Evolutionary conservation across 2,797 vertebrate genomes (phyloP).

Genomic region (Perdix hodgsoniae): DNA sequence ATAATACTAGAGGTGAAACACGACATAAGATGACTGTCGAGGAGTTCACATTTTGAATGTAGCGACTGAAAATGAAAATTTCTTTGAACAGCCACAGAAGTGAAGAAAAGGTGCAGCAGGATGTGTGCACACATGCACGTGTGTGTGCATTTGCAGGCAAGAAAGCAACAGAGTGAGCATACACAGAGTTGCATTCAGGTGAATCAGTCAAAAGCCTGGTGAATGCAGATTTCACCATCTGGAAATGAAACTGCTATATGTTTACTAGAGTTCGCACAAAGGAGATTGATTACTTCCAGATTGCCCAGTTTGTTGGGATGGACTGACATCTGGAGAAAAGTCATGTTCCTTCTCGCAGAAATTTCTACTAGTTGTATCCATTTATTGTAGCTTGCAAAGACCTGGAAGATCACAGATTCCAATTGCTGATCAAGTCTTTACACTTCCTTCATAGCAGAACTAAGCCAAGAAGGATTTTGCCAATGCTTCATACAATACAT

Average conservation of each 20-base stretch:
- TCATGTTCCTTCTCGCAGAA: slow-evolving; percentile 17
- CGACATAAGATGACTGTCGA: background rate
- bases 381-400: background rate
- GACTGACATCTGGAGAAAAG: slow-evolving; percentile 60
- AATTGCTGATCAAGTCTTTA: background rate
- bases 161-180: background rate
- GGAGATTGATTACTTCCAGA: slow-evolving; percentile 74
- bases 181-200: slow-evolving; percentile 67
- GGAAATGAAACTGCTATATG: slow-evolving; percentile 63
- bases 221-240: slow-evolving; percentile 54
- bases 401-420: background rate
- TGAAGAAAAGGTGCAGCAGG: background rate
- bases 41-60: background rate
- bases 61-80: background rate
- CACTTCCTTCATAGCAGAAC: background rate
- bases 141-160: background rate
- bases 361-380: background rate
- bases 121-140: background rate
- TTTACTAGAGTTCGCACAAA: slow-evolving; percentile 67
- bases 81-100: background rate
- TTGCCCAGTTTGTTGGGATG: slow-evolving; percentile 40
- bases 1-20: background rate
- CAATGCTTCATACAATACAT: background rate
- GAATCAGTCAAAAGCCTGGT: slow-evolving; percentile 17
- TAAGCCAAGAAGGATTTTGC: background rate